Conservation (phyloP, 2,113 vertebrate species). For the Xyrauchen texanus region DNA sequence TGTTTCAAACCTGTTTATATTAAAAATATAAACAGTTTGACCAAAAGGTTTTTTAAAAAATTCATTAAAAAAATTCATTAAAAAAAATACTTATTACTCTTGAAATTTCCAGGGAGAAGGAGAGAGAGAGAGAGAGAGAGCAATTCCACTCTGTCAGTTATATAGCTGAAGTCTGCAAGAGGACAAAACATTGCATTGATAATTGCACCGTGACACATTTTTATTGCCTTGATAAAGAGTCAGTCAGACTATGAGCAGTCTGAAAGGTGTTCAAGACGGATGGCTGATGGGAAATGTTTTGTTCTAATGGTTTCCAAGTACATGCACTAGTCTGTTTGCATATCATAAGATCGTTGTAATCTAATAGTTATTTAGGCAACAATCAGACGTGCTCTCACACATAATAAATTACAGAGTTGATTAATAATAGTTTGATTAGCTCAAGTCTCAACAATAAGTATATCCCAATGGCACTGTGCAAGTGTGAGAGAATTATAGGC, state of each 20-base stretch:
- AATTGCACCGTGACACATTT: conserved; percentile 18
- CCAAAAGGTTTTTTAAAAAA: no score
- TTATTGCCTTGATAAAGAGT: conserved; percentile 8
- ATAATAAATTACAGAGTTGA: neutral
- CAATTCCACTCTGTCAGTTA: no score
- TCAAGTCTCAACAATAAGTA: conserved; percentile 5
- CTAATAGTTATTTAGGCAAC: neutral
- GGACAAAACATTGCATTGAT: neutral
- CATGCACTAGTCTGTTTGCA: neutral
- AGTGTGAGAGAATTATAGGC: no score
- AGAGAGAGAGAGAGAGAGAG: no score
- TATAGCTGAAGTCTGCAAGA: no score
- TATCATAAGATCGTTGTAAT: neutral
- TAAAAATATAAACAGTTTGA: no score
- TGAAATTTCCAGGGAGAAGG: no score
- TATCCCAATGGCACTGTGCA: no score
- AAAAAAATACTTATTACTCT: no score
- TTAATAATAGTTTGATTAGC: neutral
- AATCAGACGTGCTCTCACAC: neutral
- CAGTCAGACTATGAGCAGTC: conserved; percentile 4
- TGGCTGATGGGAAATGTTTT: conserved; percentile 10
- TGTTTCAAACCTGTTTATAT: no score
- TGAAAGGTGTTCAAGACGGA: neutral
- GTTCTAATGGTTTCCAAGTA: neutral
- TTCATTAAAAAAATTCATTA: no score